Base-by-base conservation (phyloP, 1,140 invertebrate species). In the Drosophila aff. region DNA sequence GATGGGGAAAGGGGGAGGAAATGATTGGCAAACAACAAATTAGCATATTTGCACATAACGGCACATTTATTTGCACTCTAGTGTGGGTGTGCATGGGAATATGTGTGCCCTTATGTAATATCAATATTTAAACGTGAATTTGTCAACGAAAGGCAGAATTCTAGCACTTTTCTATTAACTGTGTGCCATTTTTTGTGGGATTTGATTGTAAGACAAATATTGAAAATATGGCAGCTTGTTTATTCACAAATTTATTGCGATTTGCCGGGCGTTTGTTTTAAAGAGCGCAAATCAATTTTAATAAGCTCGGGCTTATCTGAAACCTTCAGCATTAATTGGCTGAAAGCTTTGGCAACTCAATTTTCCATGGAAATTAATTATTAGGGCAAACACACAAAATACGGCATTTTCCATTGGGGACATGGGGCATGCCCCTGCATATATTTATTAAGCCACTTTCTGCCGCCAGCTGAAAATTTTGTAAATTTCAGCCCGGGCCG, bases 11-110 rank as follows among this genome's bases (percentile, higher is more conserved):
- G 33, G 40, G 16, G 26, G 21, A 36, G 63, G 21, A 36, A 60
- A 52, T 73, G 74, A 63, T 74, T 77, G 78, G 81, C 81, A 83
- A 83, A 83, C 73, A 83, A 58, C 81, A 83, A 83, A 83, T 83
- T 83, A 83, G 81, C 81, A 83, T 83, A 83, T 83, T 83, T 83
- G 81, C 81, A 83, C 81, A 84, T 81, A 84, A 81, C 81, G 59
- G 59, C 81, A 80, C 53, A 83, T 84, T 84, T 83, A 72, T 72
- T 82, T 79, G 73, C 76, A 49, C 58, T 28, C 36, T 13, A 74
- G 65, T 52, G 43, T 65, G 60, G 60, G 52, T 46, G 52, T 36
- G 16, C 11, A 33, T 55, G 15, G 26, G 44, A 60, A 31, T 64
- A 50, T 28, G 23, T 76, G 60, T 21, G 64, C 47, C 36, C 64